Percentiles rank a stretch among this genome's conserved stretches.
phyloP scores from a whole-genome alignment of 2,888 invertebrate genomes.

The Gandaritis pyraliata region DNA sequence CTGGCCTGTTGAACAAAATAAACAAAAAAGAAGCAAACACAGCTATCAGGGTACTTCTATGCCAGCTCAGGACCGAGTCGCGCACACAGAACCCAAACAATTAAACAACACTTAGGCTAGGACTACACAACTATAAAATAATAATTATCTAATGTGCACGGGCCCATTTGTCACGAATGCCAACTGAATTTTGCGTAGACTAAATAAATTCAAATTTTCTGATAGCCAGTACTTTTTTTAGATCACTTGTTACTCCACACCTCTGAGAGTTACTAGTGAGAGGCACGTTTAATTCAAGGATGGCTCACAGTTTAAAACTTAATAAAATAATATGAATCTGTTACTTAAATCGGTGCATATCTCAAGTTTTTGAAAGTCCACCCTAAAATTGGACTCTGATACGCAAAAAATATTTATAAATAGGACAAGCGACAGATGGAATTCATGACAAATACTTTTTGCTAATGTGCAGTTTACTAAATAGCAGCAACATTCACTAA shows the following conservation, averaged over 20 bases:
- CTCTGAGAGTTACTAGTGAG: too few species aligned
- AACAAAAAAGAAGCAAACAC: slow-evolving; percentile 79
- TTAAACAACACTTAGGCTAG: slow-evolving; percentile 53
- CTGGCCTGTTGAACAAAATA: slow-evolving; percentile 89
- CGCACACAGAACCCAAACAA: slow-evolving; percentile 68
- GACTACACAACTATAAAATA: slow-evolving; percentile 25
- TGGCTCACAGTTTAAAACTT: too few species aligned
- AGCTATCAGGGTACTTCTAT: slow-evolving; percentile 64
- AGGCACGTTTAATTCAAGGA: too few species aligned
- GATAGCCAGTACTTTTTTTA: too few species aligned
- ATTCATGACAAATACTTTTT: slow-evolving; percentile 55
- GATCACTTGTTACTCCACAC: too few species aligned
- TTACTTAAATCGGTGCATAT: not conserved
- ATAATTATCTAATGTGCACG: slow-evolving; percentile 30
- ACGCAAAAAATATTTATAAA: slow-evolving; percentile 2
- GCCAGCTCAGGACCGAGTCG: slow-evolving; percentile 69
- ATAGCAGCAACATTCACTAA: slow-evolving; percentile 64
- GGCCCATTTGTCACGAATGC: slow-evolving; percentile 50
- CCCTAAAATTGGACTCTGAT: not conserved
- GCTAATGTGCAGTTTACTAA: slow-evolving; percentile 51
- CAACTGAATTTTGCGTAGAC: slow-evolving; percentile 19
- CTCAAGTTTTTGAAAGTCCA: not conserved
- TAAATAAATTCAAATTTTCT: too few species aligned
- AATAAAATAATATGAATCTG: not conserved
- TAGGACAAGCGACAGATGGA: slow-evolving; percentile 28